These are phyloP conservation scores for Promerops cafer DNA, from an alignment of 2,113 vertebrate species.

Conservation along the genomic window DNA sequence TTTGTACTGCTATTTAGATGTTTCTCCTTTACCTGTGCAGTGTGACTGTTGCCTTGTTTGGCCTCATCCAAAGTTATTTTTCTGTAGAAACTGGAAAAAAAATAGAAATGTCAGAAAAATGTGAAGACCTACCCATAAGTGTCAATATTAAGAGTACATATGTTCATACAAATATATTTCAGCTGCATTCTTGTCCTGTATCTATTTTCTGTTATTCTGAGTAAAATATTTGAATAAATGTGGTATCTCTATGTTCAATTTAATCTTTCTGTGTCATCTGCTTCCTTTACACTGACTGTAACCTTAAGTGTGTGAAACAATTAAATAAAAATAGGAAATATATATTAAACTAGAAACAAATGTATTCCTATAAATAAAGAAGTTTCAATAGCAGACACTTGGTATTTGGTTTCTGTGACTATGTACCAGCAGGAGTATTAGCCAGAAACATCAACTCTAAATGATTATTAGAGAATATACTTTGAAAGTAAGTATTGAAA, in stretches of 20 bases:
- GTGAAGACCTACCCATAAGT: background rate
- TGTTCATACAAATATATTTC: background rate
- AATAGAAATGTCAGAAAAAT: background rate
- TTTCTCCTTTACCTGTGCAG: background rate
- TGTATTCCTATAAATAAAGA: background rate
- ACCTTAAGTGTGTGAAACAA: background rate
- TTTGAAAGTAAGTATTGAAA: background rate
- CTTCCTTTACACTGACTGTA: background rate
- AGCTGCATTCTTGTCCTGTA: background rate
- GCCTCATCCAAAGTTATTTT: background rate
- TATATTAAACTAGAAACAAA: background rate
- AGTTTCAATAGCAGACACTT: background rate
- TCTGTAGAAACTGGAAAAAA: background rate
- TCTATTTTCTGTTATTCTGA: background rate
- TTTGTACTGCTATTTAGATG: background rate
- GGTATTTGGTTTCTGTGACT: background rate
- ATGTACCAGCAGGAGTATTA: background rate
- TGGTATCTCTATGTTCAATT: background rate
- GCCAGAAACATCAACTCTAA: background rate
- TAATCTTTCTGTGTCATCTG: background rate
- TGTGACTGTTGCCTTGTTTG: background rate
- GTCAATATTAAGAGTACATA: background rate
- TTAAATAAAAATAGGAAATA: background rate
- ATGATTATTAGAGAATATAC: background rate
- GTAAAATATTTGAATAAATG: background rate